These are phyloP conservation scores for Gobius niger DNA, from an alignment of 2,113 vertebrate genomes.

Conservation along the genomic window DNA sequence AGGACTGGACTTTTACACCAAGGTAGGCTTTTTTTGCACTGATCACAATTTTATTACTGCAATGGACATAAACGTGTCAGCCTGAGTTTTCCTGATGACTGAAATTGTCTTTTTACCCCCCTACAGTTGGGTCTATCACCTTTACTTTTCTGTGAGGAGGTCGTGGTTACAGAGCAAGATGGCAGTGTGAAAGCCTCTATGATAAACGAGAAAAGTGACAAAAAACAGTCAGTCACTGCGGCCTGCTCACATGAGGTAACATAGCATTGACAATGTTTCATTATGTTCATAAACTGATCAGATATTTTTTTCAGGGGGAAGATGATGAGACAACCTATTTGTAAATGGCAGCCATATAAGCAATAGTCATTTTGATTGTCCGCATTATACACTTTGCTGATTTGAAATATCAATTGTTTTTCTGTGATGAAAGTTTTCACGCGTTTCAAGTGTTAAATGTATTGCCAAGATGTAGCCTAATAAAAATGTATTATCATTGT, in stretches of 20 bases:
- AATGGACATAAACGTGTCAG: too few species aligned
- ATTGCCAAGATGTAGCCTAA: too few species aligned
- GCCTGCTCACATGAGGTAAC: slow-evolving; percentile 3
- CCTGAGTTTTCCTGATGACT: not conserved
- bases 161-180: slow-evolving; percentile 24
- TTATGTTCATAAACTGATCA: not conserved
- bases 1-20: slow-evolving; percentile 83
- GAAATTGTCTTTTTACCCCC: not conserved
- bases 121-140: slow-evolving; percentile 87
- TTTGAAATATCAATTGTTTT: too few species aligned
- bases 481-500: too few species aligned
- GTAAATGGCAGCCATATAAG: slow-evolving; percentile 12
- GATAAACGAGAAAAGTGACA: slow-evolving; percentile 18
- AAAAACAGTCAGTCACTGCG: slow-evolving; percentile 33
- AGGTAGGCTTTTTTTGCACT: slow-evolving; percentile 64
- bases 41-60: too few species aligned
- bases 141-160: slow-evolving; percentile 80
- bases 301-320: slow-evolving; percentile 39
- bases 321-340: slow-evolving; percentile 38
- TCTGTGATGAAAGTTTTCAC: too few species aligned
- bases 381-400: too few species aligned
- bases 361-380: too few species aligned
- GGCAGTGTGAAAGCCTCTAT: slow-evolving; percentile 6
- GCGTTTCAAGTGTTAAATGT: too few species aligned
- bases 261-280: slow-evolving; percentile 1